Evolutionary conservation across 2,113 vertebrate genomes (phyloP).

Genomic region (Hyaena hyaena): DNA sequence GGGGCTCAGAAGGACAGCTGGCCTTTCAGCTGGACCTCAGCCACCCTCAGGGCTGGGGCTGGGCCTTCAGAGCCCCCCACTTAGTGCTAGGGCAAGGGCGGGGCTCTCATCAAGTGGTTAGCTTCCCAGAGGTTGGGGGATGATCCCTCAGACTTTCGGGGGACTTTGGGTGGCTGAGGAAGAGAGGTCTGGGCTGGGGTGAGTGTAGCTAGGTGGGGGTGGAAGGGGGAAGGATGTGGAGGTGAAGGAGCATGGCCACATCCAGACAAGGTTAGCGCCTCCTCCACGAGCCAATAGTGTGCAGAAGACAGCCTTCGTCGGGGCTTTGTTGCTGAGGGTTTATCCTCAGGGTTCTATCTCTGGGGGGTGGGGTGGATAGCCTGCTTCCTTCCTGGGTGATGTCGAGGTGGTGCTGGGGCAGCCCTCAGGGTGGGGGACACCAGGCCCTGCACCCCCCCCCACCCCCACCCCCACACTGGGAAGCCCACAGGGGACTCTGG

Average conservation of each 20-base stretch:
- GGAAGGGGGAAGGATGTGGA: too few species aligned
- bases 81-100: too few species aligned
- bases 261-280: background rate
- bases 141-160: background rate
- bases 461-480: background rate
- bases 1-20: background rate
- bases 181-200: background rate
- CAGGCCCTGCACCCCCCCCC: too few species aligned
- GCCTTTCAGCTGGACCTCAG: background rate
- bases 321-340: background rate
- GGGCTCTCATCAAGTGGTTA: background rate
- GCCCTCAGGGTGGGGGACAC: rapidly evolving
- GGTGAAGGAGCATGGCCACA: background rate
- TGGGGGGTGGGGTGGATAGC: background rate
- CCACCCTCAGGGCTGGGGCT: background rate
- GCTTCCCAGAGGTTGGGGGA: background rate
- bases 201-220: too few species aligned
- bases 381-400: background rate
- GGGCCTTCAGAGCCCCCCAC: too few species aligned
- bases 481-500: background rate
- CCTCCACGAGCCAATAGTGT: background rate
- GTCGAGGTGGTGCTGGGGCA: background rate
- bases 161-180: too few species aligned
- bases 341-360: background rate
- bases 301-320: rapidly evolving